Conservation (phyloP, 2,113 vertebrate genomes). For the Hypocryptadius cinnamomeus region DNA sequence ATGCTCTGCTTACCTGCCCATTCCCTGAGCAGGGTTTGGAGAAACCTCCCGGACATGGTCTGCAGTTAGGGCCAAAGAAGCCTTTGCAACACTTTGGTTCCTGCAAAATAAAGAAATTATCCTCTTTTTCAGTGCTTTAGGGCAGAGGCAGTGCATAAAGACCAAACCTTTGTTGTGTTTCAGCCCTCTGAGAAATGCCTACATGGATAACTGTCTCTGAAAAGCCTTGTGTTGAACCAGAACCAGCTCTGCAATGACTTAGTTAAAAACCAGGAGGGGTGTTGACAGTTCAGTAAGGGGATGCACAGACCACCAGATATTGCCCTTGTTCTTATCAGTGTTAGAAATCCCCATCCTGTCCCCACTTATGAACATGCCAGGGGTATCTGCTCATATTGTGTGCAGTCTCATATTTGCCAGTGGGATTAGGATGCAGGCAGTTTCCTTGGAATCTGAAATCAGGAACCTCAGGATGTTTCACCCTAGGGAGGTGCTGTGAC, state of each 20-base stretch:
- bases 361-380: fast-evolving
- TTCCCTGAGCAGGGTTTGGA: constrained; percentile 79
- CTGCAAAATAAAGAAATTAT: constrained; percentile 60
- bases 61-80: constrained; percentile 86
- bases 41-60: constrained; percentile 83
- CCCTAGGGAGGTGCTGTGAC: neutral
- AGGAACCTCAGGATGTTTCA: neutral
- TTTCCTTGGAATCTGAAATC: neutral
- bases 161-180: neutral
- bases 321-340: neutral
- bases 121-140: neutral
- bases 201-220: neutral
- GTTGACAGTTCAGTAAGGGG: neutral
- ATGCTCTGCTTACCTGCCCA: constrained; percentile 74
- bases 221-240: neutral
- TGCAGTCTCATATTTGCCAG: fast-evolving
- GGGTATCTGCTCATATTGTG: fast-evolving
- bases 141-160: neutral
- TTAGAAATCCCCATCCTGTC: neutral
- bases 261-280: neutral
- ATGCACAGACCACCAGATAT: neutral
- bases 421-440: neutral
- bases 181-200: neutral
- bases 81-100: constrained; percentile 82
- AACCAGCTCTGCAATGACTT: neutral